Base-by-base conservation (phyloP, 1,140 invertebrate genomes). In the Calosoma granatense region DNA sequence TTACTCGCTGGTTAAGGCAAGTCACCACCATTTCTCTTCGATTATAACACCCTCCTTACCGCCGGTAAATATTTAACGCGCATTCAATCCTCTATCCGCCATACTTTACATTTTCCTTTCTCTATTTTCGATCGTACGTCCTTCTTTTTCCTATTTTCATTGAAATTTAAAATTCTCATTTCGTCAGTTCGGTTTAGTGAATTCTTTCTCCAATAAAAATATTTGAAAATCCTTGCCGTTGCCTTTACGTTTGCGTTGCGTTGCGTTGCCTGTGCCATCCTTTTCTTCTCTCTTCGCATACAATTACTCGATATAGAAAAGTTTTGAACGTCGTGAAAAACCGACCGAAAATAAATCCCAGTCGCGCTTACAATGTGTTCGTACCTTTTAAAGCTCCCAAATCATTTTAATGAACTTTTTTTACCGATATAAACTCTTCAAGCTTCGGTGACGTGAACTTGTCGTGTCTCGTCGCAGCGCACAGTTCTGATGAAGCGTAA, bases 101-200 rank as follows among this genome's bases (percentile, higher is more conserved):
- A 17, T 17, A 17, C 41, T 17, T 12, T 47, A 47, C 6, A 47
- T 47, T 11, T 3, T 47, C 41, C 41, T 47, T 11, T 3, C 17
- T 17, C 41, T 17, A 17, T 17, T 9, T 17, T 47, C 41, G 26
- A 36, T 36, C 26, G 26, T n/a, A 36, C 26, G n/a, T n/a, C 26
- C 26, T 36, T 4, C 41, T 17, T 9, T 47, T 47, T 47, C 6
- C 41, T 47, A 47, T 47, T 47, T 47, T 47, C 41, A 47, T 47
- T 47, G 41, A 47, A 47, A 47, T 47, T 47, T 47, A 47, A 47
- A 47, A 47, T 47, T 47, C 41, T 47, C 41, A 47, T 47, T 47
- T 17, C 41, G 41, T 47, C 9, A 47, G 41, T 47, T 47, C 41
- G 15, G 41, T 47, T 47, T 47, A 47, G 41, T 11, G 41, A 47